Conservation (phyloP, 2,888 invertebrate genomes). For the Enoplolaimus lenunculus region DNA sequence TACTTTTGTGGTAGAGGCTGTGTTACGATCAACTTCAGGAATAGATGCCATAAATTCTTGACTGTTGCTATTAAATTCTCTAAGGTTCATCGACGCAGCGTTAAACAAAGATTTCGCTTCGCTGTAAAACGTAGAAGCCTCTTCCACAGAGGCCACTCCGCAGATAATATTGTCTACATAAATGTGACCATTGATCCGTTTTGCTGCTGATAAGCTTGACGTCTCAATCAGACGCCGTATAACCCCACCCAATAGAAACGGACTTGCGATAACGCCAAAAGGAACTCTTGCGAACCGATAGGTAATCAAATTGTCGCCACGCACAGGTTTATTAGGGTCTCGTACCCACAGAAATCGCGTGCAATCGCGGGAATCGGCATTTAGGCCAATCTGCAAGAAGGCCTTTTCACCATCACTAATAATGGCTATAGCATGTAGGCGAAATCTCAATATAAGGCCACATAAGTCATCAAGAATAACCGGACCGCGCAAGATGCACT, state of each 20-base stretch:
- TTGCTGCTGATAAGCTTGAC: background rate
- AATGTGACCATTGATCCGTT: background rate
- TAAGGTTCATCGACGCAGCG: background rate
- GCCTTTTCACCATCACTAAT: slow-evolving; percentile 8
- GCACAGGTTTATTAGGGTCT: background rate
- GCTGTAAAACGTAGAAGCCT: slow-evolving; percentile 2
- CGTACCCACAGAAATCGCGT: slow-evolving; percentile 2
- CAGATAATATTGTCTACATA: slow-evolving; percentile 5
- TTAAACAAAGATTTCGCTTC: background rate
- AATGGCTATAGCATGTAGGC: background rate
- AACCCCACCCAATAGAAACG: slow-evolving; percentile 1
- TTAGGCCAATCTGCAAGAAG: slow-evolving; percentile 6
- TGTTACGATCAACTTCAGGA: slow-evolving; percentile 5
- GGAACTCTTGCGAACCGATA: background rate
- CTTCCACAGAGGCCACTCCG: background rate
- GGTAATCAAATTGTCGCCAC: background rate
- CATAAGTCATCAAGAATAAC: slow-evolving; percentile 9
- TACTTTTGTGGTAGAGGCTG: background rate
- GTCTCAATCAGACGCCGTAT: background rate
- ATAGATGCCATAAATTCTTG: background rate
- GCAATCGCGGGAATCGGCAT: background rate
- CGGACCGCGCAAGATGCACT: background rate
- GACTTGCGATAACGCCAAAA: slow-evolving; percentile 8
- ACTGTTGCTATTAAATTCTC: background rate
- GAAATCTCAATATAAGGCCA: background rate